These are phyloP conservation scores for Chanos chanos DNA, from an alignment of 2,797 vertebrate genomes.

Conservation along the genomic window DNA sequence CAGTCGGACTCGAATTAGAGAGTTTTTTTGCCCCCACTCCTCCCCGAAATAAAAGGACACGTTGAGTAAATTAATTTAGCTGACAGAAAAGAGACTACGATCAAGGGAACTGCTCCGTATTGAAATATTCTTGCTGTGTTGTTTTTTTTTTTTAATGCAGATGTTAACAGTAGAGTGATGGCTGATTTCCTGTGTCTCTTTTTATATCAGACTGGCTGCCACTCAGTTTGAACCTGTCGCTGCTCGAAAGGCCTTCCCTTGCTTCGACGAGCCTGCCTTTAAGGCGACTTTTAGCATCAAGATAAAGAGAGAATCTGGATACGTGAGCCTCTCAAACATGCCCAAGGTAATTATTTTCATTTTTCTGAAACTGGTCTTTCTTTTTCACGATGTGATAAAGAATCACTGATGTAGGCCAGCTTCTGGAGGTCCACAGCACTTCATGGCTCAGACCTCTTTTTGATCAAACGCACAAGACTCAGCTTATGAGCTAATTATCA, in stretches of 20 bases:
- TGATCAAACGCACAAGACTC: too few relatives aligned
- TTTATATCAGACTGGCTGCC: slow-evolving; percentile 80
- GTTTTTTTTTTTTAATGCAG: neutral
- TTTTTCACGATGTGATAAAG: neutral
- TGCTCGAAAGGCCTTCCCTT: slow-evolving; percentile 92
- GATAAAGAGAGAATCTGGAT: slow-evolving; percentile 77
- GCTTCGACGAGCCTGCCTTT: slow-evolving; percentile 94
- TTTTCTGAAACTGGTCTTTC: neutral
- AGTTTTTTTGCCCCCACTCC: too few relatives aligned
- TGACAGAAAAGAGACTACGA: too few relatives aligned
- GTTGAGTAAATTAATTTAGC: too few relatives aligned
- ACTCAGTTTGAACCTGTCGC: slow-evolving; percentile 94
- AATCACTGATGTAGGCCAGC: too few relatives aligned
- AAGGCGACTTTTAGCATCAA: slow-evolving; percentile 88
- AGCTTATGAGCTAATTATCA: too few relatives aligned
- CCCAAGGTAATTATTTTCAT: slow-evolving; percentile 75
- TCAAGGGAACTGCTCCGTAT: neutral
- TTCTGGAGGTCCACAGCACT: too few relatives aligned
- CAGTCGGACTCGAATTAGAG: too few relatives aligned
- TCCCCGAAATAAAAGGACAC: too few relatives aligned
- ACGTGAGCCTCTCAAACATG: slow-evolving; percentile 91
- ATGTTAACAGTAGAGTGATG: neutral
- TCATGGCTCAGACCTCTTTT: too few relatives aligned
- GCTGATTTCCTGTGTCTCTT: neutral
- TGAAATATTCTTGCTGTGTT: slow-evolving; percentile 7